These are phyloP conservation scores for Trissonchulus sp. DNA, from an alignment of 2,888 invertebrate genomes.

Conservation along the genomic window DNA sequence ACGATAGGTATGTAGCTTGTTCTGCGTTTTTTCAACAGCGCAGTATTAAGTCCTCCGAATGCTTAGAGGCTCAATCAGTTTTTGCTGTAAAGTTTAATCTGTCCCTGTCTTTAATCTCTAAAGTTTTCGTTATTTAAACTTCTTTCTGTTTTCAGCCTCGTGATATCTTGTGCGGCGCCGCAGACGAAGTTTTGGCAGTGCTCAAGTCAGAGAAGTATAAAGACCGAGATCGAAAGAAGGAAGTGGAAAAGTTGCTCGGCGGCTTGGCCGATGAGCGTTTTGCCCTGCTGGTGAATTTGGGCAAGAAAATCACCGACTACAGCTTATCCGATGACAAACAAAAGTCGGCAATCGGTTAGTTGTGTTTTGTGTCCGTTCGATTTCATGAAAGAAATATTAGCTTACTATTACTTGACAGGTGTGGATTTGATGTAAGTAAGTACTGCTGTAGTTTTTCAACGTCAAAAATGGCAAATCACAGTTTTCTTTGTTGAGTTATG, in stretches of 20 bases:
- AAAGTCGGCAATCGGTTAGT: slow-evolving; percentile 34
- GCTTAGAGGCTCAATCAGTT: too few species aligned
- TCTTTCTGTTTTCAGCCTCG: slow-evolving; percentile 71
- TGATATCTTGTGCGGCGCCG: slow-evolving; percentile 93
- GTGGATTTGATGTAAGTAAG: too few species aligned
- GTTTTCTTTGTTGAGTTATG: neutral
- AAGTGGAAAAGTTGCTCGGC: slow-evolving; percentile 79
- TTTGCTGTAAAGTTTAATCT: too few species aligned
- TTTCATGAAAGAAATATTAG: neutral
- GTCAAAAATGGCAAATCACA: slow-evolving; percentile 5
- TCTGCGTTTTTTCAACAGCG: too few species aligned
- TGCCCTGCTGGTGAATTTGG: slow-evolving; percentile 86
- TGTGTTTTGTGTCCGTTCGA: neutral
- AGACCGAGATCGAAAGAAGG: slow-evolving; percentile 81
- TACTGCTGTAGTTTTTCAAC: too few species aligned
- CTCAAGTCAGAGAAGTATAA: slow-evolving; percentile 89
- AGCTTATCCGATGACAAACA: slow-evolving; percentile 36
- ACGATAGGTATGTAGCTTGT: too few species aligned
- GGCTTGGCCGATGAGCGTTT: slow-evolving; percentile 79
- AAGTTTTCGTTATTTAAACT: too few species aligned
- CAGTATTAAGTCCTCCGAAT: too few species aligned
- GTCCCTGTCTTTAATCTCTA: too few species aligned
- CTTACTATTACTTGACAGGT: too few species aligned
- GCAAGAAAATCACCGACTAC: slow-evolving; percentile 97
- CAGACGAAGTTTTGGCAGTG: slow-evolving; percentile 92